A percentile compares a stretch with the other conserved stretches of the same genome.
These are phyloP conservation scores for Diaperis boleti DNA, from an alignment of 2,888 invertebrate species.

Conservation along the genomic window DNA sequence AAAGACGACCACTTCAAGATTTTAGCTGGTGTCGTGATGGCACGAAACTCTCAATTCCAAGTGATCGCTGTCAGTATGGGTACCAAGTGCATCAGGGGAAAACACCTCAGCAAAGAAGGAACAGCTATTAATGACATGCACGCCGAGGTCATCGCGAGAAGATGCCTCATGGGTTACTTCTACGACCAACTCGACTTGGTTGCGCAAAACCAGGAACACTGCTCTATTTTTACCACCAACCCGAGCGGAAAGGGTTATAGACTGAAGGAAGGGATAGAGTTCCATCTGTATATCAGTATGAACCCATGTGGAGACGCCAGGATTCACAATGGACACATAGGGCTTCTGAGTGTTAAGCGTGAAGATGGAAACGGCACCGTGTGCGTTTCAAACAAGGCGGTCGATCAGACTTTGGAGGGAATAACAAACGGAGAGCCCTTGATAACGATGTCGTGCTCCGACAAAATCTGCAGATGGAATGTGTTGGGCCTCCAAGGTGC, in stretches of 20 bases:
- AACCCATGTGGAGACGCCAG: slow-evolving; percentile 98
- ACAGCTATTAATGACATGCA: slow-evolving; percentile 92
- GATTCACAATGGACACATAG: slow-evolving; percentile 89
- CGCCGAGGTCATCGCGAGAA: slow-evolving; percentile 93
- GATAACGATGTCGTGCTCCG: slow-evolving; percentile 95
- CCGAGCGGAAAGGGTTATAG: slow-evolving; percentile 69
- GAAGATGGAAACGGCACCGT: slow-evolving; percentile 96
- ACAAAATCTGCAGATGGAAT: slow-evolving; percentile 97
- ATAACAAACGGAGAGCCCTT: too few species aligned
- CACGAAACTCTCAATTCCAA: background rate
- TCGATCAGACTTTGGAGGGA: too few species aligned
- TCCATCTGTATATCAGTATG: slow-evolving; percentile 97
- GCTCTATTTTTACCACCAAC: slow-evolving; percentile 66
- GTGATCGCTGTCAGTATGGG: background rate
- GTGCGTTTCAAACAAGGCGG: slow-evolving; percentile 79
- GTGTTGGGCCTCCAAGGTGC: slow-evolving; percentile 94
- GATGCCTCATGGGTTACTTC: slow-evolving; percentile 84
- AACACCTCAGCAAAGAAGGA: background rate
- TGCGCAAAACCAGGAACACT: slow-evolving; percentile 12
- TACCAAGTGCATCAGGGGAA: background rate
- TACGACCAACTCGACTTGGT: slow-evolving; percentile 82
- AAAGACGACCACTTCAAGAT: background rate
- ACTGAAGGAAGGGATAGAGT: slow-evolving; percentile 80
- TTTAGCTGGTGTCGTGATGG: background rate
- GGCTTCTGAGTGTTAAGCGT: slow-evolving; percentile 93